Percentiles rank a stretch among this genome's conserved stretches.
phyloP scores from a whole-genome alignment of 2,888 invertebrate genomes.

The Cancer borealis region DNA sequence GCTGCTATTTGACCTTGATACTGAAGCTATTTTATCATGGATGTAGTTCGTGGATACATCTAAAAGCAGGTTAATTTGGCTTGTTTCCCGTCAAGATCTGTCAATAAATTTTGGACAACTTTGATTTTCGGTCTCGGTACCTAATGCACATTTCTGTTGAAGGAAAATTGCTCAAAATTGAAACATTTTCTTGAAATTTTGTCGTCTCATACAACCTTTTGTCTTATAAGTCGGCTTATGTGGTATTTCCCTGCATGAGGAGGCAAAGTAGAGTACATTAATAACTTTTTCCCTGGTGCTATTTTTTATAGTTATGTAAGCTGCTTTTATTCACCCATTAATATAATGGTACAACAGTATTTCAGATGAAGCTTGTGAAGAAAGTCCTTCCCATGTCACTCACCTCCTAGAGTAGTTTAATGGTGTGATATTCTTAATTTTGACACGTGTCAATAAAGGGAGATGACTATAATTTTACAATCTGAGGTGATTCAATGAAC shows the following conservation, averaged over 20 bases:
- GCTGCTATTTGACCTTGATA: background rate
- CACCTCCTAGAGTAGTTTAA: background rate
- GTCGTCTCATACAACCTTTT: background rate
- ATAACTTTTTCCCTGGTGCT: background rate
- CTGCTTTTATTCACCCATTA: background rate
- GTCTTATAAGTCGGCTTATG: background rate
- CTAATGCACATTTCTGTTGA: too few species aligned
- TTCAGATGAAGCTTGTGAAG: background rate
- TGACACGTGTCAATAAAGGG: slow-evolving; percentile 4
- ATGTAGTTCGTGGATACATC: too few species aligned
- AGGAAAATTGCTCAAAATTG: too few species aligned
- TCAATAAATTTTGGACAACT: too few species aligned
- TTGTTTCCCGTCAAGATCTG: too few species aligned
- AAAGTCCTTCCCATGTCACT: background rate
- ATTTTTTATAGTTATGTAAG: background rate
- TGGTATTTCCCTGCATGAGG: background rate
- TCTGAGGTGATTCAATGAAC: background rate
- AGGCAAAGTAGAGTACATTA: background rate
- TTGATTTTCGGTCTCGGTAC: too few species aligned
- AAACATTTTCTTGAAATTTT: too few species aligned
- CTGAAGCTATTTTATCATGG: too few species aligned
- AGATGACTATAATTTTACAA: slow-evolving; percentile 57
- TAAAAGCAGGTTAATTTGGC: too few species aligned
- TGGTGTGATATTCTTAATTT: background rate
- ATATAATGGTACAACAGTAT: background rate